These are phyloP conservation scores for Papilio glaucus DNA, from an alignment of 1,140 invertebrate species.

Conservation along the genomic window DNA sequence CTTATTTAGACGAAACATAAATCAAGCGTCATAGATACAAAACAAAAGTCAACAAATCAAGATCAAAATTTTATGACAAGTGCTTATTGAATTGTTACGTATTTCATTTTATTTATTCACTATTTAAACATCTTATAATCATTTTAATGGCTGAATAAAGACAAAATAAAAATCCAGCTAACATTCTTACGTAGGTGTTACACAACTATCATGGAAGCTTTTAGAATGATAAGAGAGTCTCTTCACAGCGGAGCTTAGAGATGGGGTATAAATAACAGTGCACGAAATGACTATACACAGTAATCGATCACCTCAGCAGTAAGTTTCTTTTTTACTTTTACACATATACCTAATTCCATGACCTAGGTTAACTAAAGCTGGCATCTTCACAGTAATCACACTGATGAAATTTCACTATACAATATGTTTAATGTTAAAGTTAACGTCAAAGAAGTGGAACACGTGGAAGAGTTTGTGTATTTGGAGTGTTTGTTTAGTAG, in stretches of 20 bases:
- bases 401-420: too few relatives aligned
- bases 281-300: conserved; percentile 28
- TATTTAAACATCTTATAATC: neutral
- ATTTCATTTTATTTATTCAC: conserved; percentile 18
- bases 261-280: conserved; percentile 23
- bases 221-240: neutral
- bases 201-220: conserved; percentile 2
- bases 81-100: conserved; percentile 21
- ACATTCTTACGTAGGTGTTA: neutral
- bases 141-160: conserved; percentile 19
- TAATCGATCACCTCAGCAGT: conserved; percentile 19
- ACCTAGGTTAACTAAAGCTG: too few relatives aligned
- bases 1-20: neutral
- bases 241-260: neutral
- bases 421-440: too few relatives aligned
- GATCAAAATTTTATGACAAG: conserved; percentile 29
- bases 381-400: too few relatives aligned
- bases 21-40: conserved; percentile 8
- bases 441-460: too few relatives aligned
- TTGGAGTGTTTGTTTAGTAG: too few relatives aligned
- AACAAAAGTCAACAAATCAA: conserved; percentile 31
- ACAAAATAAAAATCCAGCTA: neutral
- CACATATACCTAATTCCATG: too few relatives aligned
- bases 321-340: conserved; percentile 19
- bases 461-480: too few relatives aligned